These are phyloP conservation scores for Synaphobranchus kaupii DNA, from an alignment of 2,797 vertebrate genomes.

Conservation along the genomic window DNA sequence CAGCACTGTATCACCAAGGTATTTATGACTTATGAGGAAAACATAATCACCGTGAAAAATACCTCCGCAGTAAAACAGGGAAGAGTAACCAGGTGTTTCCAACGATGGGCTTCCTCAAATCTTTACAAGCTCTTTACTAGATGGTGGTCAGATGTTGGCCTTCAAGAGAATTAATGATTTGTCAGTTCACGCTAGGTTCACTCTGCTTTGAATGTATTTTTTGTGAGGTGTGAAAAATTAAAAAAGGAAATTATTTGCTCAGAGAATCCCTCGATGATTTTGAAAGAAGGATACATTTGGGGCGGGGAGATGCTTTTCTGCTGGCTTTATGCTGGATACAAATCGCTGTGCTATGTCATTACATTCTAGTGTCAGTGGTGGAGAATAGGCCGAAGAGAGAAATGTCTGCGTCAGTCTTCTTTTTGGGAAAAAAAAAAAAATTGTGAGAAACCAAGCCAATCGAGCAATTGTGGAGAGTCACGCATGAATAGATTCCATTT, in stretches of 20 bases:
- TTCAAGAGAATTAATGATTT: not conserved
- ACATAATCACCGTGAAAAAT: constrained; percentile 3
- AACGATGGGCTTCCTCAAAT: not conserved
- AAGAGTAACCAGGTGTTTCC: not conserved
- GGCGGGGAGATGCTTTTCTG: not conserved
- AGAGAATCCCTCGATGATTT: constrained; percentile 7
- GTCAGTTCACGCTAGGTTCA: not conserved
- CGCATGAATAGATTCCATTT: constrained; percentile 60
- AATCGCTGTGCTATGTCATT: not conserved
- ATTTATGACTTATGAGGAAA: not conserved
- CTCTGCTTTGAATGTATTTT: not conserved
- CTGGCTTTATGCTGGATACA: not conserved
- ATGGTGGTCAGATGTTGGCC: not conserved
- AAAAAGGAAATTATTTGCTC: not conserved
- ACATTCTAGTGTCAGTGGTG: not conserved
- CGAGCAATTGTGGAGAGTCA: constrained; percentile 53
- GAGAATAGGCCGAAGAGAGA: constrained; percentile 22
- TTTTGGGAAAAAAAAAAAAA: constrained; percentile 29
- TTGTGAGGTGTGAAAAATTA: not conserved
- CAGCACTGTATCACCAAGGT: not conserved
- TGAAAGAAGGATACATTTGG: not conserved
- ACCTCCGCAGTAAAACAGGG: not conserved
- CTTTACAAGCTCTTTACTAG: not conserved
- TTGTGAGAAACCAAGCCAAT: constrained; percentile 44
- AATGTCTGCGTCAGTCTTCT: constrained; percentile 43